These are phyloP conservation scores for Psittacus erithacus DNA, from an alignment of 2,113 vertebrate genomes.

Conservation along the genomic window DNA sequence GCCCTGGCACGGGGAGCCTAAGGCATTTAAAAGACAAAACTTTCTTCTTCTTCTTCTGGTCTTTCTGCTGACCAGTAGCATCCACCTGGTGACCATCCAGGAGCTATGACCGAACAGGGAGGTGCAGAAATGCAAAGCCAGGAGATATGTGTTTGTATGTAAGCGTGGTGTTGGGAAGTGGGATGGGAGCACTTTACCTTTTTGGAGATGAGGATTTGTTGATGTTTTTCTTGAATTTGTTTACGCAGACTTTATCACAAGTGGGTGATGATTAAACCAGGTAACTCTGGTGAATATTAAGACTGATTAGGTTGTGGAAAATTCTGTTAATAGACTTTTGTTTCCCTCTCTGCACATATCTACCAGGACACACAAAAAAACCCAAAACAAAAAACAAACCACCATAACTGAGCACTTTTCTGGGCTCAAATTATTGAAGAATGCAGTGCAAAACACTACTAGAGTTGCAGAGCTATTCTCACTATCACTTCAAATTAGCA, in stretches of 20 bases:
- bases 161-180: fast-evolving
- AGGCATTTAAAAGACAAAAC: neutral
- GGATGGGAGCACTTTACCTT: neutral
- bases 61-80: neutral
- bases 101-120: neutral
- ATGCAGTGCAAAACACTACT: neutral
- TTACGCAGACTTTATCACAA: neutral
- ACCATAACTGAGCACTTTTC: neutral
- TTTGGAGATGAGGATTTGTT: slow-evolving; percentile 28
- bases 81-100: neutral
- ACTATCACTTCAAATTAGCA: neutral
- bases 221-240: slow-evolving; percentile 16
- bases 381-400: no score
- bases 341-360: neutral
- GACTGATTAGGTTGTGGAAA: neutral
- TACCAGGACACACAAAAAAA: neutral
- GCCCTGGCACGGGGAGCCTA: neutral
- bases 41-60: neutral
- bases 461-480: neutral
- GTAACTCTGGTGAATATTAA: slow-evolving; percentile 21
- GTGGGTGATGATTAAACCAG: slow-evolving; percentile 27
- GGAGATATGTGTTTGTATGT: neutral
- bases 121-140: fast-evolving
- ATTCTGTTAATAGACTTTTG: neutral
- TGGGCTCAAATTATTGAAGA: neutral